phyloP scores from a whole-genome alignment of 2,797 vertebrate species.

The Scleropages formosus region DNA sequence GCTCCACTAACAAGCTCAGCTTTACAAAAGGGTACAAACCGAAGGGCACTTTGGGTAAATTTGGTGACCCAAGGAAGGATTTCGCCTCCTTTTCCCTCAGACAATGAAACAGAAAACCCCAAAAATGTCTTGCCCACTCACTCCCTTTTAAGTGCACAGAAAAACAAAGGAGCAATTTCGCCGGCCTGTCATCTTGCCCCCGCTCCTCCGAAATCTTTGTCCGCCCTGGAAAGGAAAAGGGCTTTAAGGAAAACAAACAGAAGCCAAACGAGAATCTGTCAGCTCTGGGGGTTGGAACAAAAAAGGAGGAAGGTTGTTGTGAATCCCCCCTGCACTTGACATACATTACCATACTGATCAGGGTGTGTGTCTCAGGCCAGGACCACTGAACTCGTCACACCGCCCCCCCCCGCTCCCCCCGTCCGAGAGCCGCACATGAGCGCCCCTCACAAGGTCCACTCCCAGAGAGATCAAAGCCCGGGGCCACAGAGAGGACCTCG shows the following conservation, averaged over 20 bases:
- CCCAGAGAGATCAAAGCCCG: slow-evolving; percentile 65
- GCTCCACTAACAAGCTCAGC: too few relatives aligned
- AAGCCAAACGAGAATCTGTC: slow-evolving; percentile 33
- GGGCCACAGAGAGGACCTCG: slow-evolving; percentile 40
- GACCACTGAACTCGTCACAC: slow-evolving; percentile 33
- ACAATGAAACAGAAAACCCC: neutral
- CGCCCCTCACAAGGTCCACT: neutral
- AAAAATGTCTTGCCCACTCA: neutral
- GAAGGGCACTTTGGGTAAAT: neutral
- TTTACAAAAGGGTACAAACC: slow-evolving; percentile 1
- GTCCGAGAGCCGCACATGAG: neutral
- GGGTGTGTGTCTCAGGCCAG: slow-evolving; percentile 38
- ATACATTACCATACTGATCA: slow-evolving; percentile 56
- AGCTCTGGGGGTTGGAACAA: slow-evolving; percentile 29
- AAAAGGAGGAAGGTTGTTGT: slow-evolving; percentile 29
- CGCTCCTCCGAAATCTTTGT: slow-evolving; percentile 26
- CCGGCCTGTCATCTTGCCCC: slow-evolving; percentile 34
- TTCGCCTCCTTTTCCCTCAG: neutral
- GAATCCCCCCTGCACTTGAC: slow-evolving; percentile 60
- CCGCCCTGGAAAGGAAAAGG: slow-evolving; percentile 34
- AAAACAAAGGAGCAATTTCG: slow-evolving; percentile 69
- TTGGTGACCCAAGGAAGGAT: neutral
- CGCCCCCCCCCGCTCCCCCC: neutral
- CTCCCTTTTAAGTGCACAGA: slow-evolving; percentile 9
- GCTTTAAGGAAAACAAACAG: slow-evolving; percentile 21